phyloP scores from a whole-genome alignment of 2,797 vertebrate species.

The Choloepus didactylus region DNA sequence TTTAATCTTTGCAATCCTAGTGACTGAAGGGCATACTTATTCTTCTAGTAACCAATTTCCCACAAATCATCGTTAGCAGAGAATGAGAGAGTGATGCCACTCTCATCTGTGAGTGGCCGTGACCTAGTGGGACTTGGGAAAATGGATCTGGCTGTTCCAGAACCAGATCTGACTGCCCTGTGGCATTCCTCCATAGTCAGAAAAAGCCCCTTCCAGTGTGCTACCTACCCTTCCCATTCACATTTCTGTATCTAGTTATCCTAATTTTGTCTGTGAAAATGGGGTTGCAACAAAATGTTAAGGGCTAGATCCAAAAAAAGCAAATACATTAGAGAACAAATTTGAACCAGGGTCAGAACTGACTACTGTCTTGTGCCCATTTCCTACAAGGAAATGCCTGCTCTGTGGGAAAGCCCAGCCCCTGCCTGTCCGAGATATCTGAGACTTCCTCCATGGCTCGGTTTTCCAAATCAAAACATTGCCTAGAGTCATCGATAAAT shows the following conservation, averaged over 20 bases:
- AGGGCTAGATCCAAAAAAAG: background rate
- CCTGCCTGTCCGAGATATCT: background rate
- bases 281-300: background rate
- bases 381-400: background rate
- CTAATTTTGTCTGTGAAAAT: slow-evolving; percentile 31
- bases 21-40: background rate
- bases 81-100: background rate
- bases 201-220: background rate
- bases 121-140: background rate
- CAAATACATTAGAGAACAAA: background rate
- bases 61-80: background rate
- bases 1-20: slow-evolving; percentile 14
- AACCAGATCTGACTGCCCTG: background rate
- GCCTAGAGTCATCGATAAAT: background rate
- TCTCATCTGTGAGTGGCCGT: background rate
- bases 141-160: background rate
- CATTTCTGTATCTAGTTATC: background rate
- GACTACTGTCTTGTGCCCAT: background rate
- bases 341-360: background rate
- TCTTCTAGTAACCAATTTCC: background rate
- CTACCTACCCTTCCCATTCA: background rate
- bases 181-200: background rate
- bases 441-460: background rate
- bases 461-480: background rate
- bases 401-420: background rate